phyloP scores from a whole-genome alignment of 2,113 vertebrate species.

The Arizona elegans region DNA sequence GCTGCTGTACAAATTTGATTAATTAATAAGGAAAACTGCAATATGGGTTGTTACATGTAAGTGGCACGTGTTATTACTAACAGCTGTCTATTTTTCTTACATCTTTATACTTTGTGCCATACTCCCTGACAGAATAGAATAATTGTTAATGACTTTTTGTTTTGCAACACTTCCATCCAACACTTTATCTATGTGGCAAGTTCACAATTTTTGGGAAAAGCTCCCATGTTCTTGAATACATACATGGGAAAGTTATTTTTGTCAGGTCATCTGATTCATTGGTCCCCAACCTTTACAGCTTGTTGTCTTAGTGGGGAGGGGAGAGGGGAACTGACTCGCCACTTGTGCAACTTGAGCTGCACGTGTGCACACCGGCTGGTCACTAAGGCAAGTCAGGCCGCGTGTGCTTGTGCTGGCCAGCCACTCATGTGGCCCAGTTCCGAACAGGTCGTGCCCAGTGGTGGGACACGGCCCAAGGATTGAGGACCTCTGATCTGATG shows the following conservation, averaged over 20 bases:
- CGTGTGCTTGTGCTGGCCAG: too few species aligned
- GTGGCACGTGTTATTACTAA: background rate
- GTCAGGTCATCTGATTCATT: background rate
- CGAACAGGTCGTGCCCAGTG: too few species aligned
- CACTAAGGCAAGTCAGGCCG: too few species aligned
- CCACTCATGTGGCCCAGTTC: too few species aligned
- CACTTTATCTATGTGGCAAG: background rate
- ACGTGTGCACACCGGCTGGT: too few species aligned
- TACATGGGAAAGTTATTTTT: background rate
- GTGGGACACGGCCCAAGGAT: too few species aligned
- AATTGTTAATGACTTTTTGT: background rate
- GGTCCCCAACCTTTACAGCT: too few species aligned
- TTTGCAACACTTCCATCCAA: background rate
- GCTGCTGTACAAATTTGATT: too few species aligned
- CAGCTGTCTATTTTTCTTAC: background rate
- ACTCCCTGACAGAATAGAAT: background rate
- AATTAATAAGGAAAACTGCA: background rate
- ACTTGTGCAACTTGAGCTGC: too few species aligned
- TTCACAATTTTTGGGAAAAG: background rate
- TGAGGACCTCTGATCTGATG: background rate
- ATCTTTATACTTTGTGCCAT: background rate
- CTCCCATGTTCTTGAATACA: background rate
- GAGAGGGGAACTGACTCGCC: too few species aligned
- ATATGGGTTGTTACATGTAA: background rate
- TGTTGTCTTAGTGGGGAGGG: too few species aligned